phyloP scores from a whole-genome alignment of 2,797 vertebrate species.

The Alca torda region DNA sequence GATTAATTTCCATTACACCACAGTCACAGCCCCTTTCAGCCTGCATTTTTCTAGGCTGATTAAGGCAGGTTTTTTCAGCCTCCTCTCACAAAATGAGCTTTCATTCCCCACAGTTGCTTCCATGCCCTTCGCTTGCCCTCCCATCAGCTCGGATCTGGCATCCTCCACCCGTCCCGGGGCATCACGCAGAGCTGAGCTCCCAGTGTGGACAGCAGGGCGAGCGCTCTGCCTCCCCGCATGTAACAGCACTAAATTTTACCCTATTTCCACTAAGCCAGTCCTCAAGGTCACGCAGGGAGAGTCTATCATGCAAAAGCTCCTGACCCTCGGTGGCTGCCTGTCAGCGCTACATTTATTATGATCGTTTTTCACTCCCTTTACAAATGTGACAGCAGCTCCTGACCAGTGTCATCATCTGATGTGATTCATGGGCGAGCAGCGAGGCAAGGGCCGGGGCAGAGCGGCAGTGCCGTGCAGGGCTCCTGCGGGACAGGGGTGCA shows the following conservation, averaged over 20 bases:
- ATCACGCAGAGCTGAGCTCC: not conserved
- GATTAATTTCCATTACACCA: not conserved
- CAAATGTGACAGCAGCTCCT: not conserved
- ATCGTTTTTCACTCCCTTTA: not conserved
- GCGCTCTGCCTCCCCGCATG: rapidly evolving
- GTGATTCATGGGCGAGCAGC: not conserved
- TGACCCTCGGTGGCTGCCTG: not conserved
- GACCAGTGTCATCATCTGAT: no score
- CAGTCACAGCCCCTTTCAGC: not conserved
- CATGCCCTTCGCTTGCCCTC: not conserved
- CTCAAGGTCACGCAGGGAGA: not conserved
- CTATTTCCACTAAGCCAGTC: not conserved
- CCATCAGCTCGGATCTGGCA: not conserved
- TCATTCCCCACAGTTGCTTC: not conserved
- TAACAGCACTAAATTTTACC: not conserved
- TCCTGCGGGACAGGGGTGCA: rapidly evolving
- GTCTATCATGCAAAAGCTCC: not conserved
- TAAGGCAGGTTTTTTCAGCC: not conserved
- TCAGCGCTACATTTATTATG: rapidly evolving
- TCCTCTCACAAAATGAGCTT: not conserved
- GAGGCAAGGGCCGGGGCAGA: rapidly evolving
- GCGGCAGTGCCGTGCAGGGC: rapidly evolving
- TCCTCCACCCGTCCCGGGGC: not conserved
- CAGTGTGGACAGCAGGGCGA: rapidly evolving
- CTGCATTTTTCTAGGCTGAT: not conserved